These are phyloP conservation scores for Prunella fulvescens DNA, from an alignment of 2,113 vertebrate genomes.

Conservation along the genomic window DNA sequence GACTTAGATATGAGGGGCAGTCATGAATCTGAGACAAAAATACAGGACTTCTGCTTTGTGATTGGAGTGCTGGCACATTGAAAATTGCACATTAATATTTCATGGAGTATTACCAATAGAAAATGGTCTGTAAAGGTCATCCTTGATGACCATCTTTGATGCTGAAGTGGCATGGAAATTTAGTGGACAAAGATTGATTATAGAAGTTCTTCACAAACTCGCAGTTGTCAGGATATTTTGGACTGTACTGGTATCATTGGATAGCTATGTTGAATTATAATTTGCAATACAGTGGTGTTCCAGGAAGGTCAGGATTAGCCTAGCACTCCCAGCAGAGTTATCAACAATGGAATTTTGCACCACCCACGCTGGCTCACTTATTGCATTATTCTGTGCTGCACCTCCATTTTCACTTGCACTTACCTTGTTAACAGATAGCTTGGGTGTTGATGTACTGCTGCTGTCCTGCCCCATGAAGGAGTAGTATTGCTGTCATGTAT, in stretches of 20 bases:
- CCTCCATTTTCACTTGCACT: not conserved
- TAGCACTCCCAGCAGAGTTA: not conserved
- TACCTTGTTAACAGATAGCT: not conserved
- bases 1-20: not conserved
- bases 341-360: not conserved
- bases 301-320: not conserved
- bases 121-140: conserved; percentile 21
- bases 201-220: not conserved
- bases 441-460: not conserved
- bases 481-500: not conserved
- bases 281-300: not conserved
- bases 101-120: not conserved
- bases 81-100: conserved; percentile 39
- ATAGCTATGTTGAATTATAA: not conserved
- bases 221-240: not conserved
- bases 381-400: not conserved
- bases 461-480: not conserved
- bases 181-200: not conserved
- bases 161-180: not conserved
- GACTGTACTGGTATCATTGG: not conserved
- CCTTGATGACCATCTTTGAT: not conserved
- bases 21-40: not conserved
- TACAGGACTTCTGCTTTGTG: not conserved
- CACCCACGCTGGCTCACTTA: not conserved
- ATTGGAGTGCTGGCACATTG: not conserved